Evolutionary conservation across 2,888 invertebrate species (phyloP).

Genomic region (Noctua janthina): DNA sequence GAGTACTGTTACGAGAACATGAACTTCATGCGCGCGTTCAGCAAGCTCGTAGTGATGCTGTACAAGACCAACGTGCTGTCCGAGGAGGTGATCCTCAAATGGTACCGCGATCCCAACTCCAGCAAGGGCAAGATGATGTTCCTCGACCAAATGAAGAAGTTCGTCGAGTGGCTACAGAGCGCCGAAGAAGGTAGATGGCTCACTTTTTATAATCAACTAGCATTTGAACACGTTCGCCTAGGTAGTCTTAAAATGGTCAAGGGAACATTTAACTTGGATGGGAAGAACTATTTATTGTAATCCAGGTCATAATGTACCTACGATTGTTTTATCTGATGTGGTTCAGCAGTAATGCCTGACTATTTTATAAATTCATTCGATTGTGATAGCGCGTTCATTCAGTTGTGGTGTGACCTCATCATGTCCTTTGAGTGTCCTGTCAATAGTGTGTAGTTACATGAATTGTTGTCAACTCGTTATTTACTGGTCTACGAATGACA

Average conservation of each 20-base stretch:
- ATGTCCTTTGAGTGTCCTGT: neutral
- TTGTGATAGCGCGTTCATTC: no score
- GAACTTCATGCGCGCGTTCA: slow-evolving; percentile 99
- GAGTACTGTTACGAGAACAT: slow-evolving; percentile 99
- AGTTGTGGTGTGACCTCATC: no score
- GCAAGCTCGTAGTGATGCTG: slow-evolving; percentile 98
- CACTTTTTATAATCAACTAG: neutral
- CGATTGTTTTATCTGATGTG: neutral
- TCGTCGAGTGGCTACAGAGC: slow-evolving; percentile 99
- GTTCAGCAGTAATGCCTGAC: neutral
- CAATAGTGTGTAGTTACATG: neutral
- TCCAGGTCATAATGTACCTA: neutral
- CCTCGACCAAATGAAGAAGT: slow-evolving; percentile 99
- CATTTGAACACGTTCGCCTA: neutral
- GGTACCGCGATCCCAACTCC: slow-evolving; percentile 98
- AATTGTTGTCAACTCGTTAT: neutral
- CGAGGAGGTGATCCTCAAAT: slow-evolving; percentile 98
- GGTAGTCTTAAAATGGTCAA: neutral
- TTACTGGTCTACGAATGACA: neutral
- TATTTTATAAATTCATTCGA: neutral
- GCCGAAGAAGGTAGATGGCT: slow-evolving; percentile 94
- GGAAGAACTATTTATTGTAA: no score
- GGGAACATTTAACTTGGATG: neutral
- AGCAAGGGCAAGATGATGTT: slow-evolving; percentile 99
- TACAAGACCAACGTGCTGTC: slow-evolving; percentile 99